Evolutionary conservation across 1,140 invertebrate species (phyloP), one percentile per base, ranked within the genome.

Genomic region (Caenorhabditis elegans): DNA sequence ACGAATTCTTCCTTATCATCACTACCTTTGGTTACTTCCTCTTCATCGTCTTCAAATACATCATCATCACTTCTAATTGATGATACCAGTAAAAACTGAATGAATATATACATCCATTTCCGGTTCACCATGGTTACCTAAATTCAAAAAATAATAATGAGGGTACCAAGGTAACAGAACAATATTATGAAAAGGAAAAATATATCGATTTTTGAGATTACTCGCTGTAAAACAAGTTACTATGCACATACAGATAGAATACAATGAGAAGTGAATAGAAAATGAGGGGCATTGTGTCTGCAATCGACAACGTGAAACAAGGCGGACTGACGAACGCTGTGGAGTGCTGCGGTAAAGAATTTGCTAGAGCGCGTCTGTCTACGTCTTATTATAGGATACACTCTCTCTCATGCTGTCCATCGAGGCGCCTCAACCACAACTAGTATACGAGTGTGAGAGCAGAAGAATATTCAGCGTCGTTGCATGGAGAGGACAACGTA

Each of bases 11-110:
- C 77, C 13, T 49, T 53, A 11, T 78, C 26, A 31, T 13, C 4
- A 24, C 13, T 34, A 3, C 3, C 31, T n/a, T 48, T 4, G 4
- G 43, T 6, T 10, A 15, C n/a, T 46, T 47, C 60, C 4, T 76
- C 47, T 10, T 48, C 43, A 22, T 77, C 75, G 3, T 48, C 43
- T n/a, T 82, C 80, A 13, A 76, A 43, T 22, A 31, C 79, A 22
- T 81, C 79, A 24, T 82, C 80, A 3, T 82, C 48, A 8, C 70
- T 47, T n/a, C 11, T 51, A 15, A 76, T 22, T 1, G 31, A 53
- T 19, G 11, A 2, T 11, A 53, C 47, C 43, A 77, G 10, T 28
- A 77, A 49, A n/a, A 77, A 15, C 4, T 22, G 13, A 24, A 49
- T 4, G 24, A 49, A 31, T 10, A 49, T 34, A 19, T 48, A 26